These are phyloP conservation scores for Macroglossus sobrinus DNA, from an alignment of 2,113 vertebrate genomes.

Conservation along the genomic window DNA sequence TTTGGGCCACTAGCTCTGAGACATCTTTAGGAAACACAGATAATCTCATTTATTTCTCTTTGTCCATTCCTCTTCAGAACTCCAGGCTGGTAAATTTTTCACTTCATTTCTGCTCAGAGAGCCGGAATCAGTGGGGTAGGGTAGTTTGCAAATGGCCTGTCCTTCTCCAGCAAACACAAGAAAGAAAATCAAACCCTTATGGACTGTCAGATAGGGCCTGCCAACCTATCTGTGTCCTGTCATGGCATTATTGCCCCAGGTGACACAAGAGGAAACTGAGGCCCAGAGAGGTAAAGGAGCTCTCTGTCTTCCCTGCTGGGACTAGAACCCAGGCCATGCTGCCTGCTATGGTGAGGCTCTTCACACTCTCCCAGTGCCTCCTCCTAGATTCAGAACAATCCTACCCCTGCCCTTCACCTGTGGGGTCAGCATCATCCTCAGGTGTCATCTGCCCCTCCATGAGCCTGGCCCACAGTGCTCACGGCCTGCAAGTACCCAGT, in stretches of 20 bases:
- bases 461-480: fast-evolving
- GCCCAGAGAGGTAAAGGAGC: background rate
- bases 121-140: background rate
- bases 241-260: background rate
- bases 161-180: background rate
- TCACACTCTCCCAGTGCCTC: background rate
- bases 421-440: background rate
- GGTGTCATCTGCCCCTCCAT: fast-evolving
- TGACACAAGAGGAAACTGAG: background rate
- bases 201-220: fast-evolving
- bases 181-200: background rate
- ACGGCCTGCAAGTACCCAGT: fast-evolving
- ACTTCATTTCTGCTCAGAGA: background rate
- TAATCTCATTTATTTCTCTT: background rate
- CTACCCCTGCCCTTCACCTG: fast-evolving
- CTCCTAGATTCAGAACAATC: too few relatives aligned
- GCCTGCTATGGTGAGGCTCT: background rate
- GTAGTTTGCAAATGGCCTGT: background rate
- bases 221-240: background rate
- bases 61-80: background rate
- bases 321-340: background rate
- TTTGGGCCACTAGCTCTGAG: background rate
- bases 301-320: background rate
- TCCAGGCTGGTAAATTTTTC: background rate
- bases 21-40: background rate